Conservation (phyloP, 2,888 invertebrate genomes). For the Andrena dorsata region DNA sequence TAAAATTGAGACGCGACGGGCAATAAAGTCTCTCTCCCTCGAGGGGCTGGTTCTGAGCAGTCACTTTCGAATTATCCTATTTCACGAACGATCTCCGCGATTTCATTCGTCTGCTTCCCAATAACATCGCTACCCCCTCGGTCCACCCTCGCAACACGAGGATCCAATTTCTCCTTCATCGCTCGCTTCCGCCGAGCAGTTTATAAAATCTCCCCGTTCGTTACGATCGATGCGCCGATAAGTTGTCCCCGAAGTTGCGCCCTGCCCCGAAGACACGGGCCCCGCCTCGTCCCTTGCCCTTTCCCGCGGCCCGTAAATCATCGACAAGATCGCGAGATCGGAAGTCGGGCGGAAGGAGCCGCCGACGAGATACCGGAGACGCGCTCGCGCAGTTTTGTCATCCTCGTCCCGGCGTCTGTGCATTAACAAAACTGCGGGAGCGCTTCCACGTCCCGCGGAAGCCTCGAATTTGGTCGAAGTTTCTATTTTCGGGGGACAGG, state of each 20-base stretch:
- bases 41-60: neutral
- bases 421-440: neutral
- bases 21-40: neutral
- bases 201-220: conserved; percentile 62
- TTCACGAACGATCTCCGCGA: conserved; percentile 48
- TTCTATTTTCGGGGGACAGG: neutral
- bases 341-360: conserved; percentile 63
- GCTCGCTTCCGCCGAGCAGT: conserved; percentile 21
- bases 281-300: neutral
- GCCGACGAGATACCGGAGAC: conserved; percentile 61
- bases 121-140: conserved; percentile 34
- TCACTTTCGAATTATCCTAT: conserved; percentile 63
- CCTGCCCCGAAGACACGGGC: neutral
- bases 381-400: conserved; percentile 66
- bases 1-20: neutral
- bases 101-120: conserved; percentile 59
- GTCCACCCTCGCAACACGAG: neutral
- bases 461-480: neutral
- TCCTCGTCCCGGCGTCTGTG: neutral
- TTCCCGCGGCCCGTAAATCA: conserved; percentile 69
- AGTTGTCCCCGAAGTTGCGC: conserved; percentile 52
- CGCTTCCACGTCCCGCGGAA: neutral
- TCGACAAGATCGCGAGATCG: conserved; percentile 67
- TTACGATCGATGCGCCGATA: conserved; percentile 64
- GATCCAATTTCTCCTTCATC: conserved; percentile 47